Base-by-base conservation (phyloP, 2,797 vertebrate genomes). In the Lepus oiostolus region DNA sequence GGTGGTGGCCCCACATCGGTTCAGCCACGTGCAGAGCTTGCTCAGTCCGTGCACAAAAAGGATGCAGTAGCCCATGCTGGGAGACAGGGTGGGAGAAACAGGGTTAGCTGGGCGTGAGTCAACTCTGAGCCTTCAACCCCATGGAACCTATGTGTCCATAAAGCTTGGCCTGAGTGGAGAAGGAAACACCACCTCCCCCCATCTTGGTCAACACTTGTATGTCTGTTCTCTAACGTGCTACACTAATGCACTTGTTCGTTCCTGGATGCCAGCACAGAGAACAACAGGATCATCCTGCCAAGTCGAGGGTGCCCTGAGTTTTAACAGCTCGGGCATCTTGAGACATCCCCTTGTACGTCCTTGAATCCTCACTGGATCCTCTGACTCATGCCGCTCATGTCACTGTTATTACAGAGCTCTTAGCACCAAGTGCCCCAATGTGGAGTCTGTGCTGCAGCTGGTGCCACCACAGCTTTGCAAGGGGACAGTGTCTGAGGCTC, bases 1-100 rank as follows among this genome's bases (percentile, higher is more conserved):
- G 32, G 99, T 96, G 4, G 98, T 96, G 76, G 98, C 96, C 30
- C 99, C 99, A 97, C 99, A 99, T 1, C 99, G 99, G 63, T 98
- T 98, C 65, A 98, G 97, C 97, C 98, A 96, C 0, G 98, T 97
- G 85, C 98, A 98, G 86, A 99, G 98, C 81, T 98, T 99, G 95
- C 98, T 99, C 76, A 99, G 95, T 24, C 99, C 99, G 0, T 99
- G 99, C 95, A 99, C 99, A 92, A 99, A 98, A 96, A 99, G 99
- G 97, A 99, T 99, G 96, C 99, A 99, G 98, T 99, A 99, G 4
- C 99, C 99, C 99, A 99, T 99, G 96, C 99, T 99, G 97, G 21
- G 90, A 96, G 81, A 88, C 24, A 90, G 32, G 60, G 30, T 11
- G n/a, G 85, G 82, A 58, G 4, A 8, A 30, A 24, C 42, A 80